These are phyloP conservation scores for Tragelaphus strepsiceros DNA, from an alignment of 2,113 vertebrate genomes.

Conservation along the genomic window DNA sequence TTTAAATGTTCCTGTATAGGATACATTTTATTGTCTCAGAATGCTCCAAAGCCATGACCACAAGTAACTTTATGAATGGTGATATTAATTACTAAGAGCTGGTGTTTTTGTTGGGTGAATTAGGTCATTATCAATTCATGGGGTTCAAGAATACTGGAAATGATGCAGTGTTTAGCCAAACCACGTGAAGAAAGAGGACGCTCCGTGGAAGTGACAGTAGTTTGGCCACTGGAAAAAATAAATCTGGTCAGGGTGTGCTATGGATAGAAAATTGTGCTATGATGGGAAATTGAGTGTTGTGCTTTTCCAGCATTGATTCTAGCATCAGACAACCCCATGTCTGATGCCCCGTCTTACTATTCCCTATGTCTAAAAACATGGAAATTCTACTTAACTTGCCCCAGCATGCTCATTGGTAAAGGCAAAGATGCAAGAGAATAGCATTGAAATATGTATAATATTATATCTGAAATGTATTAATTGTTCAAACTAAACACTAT, in stretches of 20 bases:
- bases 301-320: background rate
- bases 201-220: accelerated
- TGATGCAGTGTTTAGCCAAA: background rate
- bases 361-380: background rate
- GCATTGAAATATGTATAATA: too few species aligned
- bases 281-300: background rate
- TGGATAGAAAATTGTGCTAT: background rate
- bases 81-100: background rate
- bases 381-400: background rate
- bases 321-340: accelerated
- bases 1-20: background rate
- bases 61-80: background rate
- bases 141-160: background rate
- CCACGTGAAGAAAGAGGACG: background rate
- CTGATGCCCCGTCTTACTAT: background rate
- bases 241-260: background rate
- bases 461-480: too few species aligned
- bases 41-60: background rate
- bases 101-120: background rate
- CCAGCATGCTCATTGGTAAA: background rate
- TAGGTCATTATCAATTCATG: background rate
- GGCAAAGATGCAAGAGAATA: too few species aligned
- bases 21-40: background rate
- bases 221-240: background rate
- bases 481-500: too few species aligned